Base-by-base conservation (phyloP, 2,888 invertebrate genomes). In the Lumbricus terrestris region DNA sequence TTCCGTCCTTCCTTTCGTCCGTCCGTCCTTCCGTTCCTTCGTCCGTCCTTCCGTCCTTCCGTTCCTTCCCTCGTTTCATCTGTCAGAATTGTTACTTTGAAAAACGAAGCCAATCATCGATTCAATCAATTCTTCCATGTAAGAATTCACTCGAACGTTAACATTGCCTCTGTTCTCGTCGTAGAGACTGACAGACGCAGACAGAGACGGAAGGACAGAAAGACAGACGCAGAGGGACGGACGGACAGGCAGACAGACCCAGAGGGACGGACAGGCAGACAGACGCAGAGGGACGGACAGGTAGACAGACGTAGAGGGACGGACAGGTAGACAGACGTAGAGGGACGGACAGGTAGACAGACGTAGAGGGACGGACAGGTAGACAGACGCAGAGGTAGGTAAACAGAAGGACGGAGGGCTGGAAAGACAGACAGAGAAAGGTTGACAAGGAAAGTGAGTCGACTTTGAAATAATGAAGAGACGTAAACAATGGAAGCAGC, bases 401-500 rank as follows among this genome's bases (percentile, higher is more conserved):
- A 88, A 4, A 20, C n/a, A 88, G 88, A 37, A 15, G 20, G 38
- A 88, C 40, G 16, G 82, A 88, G 23, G 34, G 42, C 90, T 16
- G 23, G 82, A 85, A 11, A 88, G 20, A 88, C 89, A 90, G 89
- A 47, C n/a, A 82, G 82, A 82, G 18, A 90, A 88, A 90, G 34
- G 83, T 89, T 4, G 90, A 90, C 29, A 6, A 89, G 89, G 89
- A 89, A 47, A 47, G 18, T 4, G 47, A 47, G 18, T 20, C n/a
- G n/a, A n/a, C n/a, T n/a, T n/a, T n/a, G n/a, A n/a, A n/a, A 47
- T 16, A 13, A 47, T 20, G 47, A 16, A 47, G 47, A 47, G 47
- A 47, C 23, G 23, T 3, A 20, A 2, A 6, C 47, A 23, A 47
- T 47, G 47, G 47, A 23, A 23, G 23, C 47, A 47, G 23, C 47